Evolutionary conservation across 2,888 invertebrate genomes (phyloP).

Genomic region (Drepana falcataria): DNA sequence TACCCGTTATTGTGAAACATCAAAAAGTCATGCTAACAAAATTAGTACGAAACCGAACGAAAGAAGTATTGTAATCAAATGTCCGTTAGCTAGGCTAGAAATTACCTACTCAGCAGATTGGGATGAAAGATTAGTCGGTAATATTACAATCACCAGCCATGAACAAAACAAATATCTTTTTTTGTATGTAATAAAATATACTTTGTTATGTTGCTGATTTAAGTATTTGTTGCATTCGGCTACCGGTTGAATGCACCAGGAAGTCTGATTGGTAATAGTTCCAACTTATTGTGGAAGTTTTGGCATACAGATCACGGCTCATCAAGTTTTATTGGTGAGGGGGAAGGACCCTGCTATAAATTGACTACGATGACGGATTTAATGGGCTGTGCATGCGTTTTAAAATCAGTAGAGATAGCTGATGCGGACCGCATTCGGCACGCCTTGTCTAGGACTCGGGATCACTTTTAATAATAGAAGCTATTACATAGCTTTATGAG

Average conservation of each 20-base stretch:
- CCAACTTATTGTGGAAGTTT: conserved; percentile 64
- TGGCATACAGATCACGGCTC: conserved; percentile 70
- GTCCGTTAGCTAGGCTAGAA: not conserved
- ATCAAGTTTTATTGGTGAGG: conserved; percentile 69
- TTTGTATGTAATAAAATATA: not conserved
- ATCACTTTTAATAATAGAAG: not conserved
- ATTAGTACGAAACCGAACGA: not conserved
- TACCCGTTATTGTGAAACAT: too few relatives aligned
- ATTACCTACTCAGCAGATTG: not conserved
- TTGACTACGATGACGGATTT: conserved; percentile 61
- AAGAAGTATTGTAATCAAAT: not conserved
- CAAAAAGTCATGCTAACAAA: not conserved
- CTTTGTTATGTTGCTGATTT: conserved; percentile 13
- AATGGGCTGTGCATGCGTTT: conserved; percentile 62
- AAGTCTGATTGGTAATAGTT: conserved; percentile 39
- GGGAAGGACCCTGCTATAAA: conserved; percentile 52
- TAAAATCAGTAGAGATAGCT: conserved; percentile 39
- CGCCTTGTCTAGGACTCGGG: not conserved
- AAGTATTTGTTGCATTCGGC: conserved; percentile 20
- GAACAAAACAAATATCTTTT: not conserved
- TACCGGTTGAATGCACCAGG: conserved; percentile 35
- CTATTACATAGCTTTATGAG: not conserved
- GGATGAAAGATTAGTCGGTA: not conserved
- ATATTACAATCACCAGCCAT: not conserved
- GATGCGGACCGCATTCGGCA: not conserved